Base-by-base conservation (phyloP, 1,140 invertebrate species). In the Xylocopa sonorina region DNA sequence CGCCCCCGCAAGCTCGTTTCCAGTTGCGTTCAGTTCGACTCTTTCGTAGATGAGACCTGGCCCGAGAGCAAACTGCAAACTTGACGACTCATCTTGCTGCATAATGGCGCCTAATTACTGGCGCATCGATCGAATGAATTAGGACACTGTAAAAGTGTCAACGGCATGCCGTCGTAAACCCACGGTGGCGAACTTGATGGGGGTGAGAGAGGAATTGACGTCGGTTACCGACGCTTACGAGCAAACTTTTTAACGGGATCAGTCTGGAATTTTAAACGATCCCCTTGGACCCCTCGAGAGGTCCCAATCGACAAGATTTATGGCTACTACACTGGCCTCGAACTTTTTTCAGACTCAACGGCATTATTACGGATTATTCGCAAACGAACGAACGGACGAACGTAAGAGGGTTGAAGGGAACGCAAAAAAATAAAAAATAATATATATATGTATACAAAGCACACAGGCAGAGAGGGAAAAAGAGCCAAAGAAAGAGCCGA, bases 251-350 rank as follows among this genome's bases (percentile, higher is more conserved):
- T 73, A 80, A 69, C 66, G 63, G 69, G 32, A 58, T 38, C 72
- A 53, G 82, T 63, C 67, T 60, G 58, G 83, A 85, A 86, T 86
- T 82, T 77, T 67, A 85, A 85, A 77, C 67, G 72, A 53, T 55
- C 57, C 43, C 58, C 3, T 12, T 21, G 12, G 48, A n/a, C 34
- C 14, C 32, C 57, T 7, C 51, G 51, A 66, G 38, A 50, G 34
- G 21, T n/a, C 29, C 57, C 41, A 12, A 16, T 10, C 66, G 21
- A 38, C 41, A 51, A 69, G 76, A 84, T 83, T 83, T 84, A 83
- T 62, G 41, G 62, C 43, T 63, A 46, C 62, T 57, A 27, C 60
- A 51, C 58, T 34, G 55, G 34, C 71, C 68, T 55, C 24, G 41
- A 48, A 79, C 41, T 34, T 50, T 18, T 21, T 34, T 67, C 21